Percentiles rank a stretch among this genome's conserved stretches.
Conservation (phyloP, 2,797 vertebrate genomes). For the Danio kyathit region DNA sequence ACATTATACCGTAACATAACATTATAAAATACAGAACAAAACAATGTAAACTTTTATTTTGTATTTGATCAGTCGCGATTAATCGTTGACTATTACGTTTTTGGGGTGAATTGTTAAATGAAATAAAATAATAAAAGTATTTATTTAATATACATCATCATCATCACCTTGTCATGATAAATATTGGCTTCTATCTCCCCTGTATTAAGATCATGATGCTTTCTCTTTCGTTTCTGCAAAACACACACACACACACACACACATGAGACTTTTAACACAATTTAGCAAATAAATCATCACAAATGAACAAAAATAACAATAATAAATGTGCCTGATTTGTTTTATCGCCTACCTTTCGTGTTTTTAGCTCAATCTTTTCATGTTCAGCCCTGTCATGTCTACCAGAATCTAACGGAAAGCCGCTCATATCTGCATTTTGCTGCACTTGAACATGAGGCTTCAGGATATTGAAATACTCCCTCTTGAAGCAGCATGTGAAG, state of each 20-base stretch:
- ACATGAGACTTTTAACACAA: slow-evolving; percentile 10
- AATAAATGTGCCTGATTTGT: neutral
- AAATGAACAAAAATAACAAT: neutral
- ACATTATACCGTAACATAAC: too few relatives aligned
- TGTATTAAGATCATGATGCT: slow-evolving; percentile 83
- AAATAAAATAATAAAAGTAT: too few relatives aligned
- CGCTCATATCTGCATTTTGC: neutral
- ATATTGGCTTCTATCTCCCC: slow-evolving; percentile 88
- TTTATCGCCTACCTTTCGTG: slow-evolving; percentile 69
- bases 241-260: too few relatives aligned
- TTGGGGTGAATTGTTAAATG: too few relatives aligned
- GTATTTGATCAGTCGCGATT: too few relatives aligned
- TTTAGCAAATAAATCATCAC: neutral
- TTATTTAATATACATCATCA: too few relatives aligned
- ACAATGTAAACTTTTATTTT: too few relatives aligned
- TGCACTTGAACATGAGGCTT: slow-evolving; percentile 71
- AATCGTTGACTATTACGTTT: too few relatives aligned
- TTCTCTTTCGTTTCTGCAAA: slow-evolving; percentile 87
- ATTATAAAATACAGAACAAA: too few relatives aligned
- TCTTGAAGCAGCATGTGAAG: slow-evolving; percentile 76
- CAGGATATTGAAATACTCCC: slow-evolving; percentile 78
- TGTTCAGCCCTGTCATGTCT: neutral
- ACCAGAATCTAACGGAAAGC: neutral
- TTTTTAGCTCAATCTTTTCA: slow-evolving; percentile 31
- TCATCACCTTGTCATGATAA: slow-evolving; percentile 86